These are phyloP conservation scores for Marmota flaviventris DNA, from an alignment of 2,113 vertebrate genomes.

Conservation along the genomic window DNA sequence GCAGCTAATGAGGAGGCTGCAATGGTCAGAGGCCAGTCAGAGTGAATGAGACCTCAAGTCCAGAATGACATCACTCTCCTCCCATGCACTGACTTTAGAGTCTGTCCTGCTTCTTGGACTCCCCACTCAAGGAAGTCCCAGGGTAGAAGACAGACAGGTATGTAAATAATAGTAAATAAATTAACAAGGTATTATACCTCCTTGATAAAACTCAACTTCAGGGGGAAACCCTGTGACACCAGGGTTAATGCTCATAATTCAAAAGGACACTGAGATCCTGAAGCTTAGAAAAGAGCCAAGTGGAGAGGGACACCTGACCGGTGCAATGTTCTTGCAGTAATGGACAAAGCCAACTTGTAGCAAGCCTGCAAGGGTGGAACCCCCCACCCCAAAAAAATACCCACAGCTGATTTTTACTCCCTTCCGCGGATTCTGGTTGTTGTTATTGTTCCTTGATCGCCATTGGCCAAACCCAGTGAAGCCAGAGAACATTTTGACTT, in stretches of 20 bases:
- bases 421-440: background rate
- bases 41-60: background rate
- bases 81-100: background rate
- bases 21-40: background rate
- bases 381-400: background rate
- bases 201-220: background rate
- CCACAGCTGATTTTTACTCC: background rate
- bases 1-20: background rate
- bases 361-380: background rate
- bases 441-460: background rate
- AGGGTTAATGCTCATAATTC: background rate
- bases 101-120: background rate
- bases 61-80: background rate
- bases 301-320: background rate
- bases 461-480: background rate
- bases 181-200: background rate
- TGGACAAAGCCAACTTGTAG: background rate
- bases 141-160: background rate
- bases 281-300: background rate
- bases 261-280: background rate
- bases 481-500: background rate
- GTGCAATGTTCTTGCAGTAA: background rate
- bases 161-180: background rate
- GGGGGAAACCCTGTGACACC: background rate
- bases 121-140: background rate